Conservation (phyloP, 2,797 vertebrate species). For the Ctenochaetus hawaiiensis region DNA sequence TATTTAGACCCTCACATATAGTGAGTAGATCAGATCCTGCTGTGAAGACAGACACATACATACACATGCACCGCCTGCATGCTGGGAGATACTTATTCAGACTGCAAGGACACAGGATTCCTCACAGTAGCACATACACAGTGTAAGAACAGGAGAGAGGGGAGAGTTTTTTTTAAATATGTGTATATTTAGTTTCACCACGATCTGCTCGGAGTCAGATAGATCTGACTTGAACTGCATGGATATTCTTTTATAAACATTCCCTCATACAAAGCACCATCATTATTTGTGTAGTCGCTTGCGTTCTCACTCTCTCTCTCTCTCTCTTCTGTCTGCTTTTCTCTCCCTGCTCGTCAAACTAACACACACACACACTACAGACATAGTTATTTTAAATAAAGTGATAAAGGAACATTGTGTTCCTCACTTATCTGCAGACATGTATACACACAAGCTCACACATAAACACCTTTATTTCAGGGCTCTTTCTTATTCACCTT, state of each 20-base stretch:
- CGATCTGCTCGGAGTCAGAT: conserved; percentile 24
- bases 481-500: conserved; percentile 8
- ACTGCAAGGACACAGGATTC: conserved; percentile 52
- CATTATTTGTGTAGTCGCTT: conserved; percentile 31
- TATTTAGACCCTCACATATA: conserved; percentile 55
- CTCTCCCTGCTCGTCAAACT: conserved; percentile 11
- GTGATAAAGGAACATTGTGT: conserved; percentile 33
- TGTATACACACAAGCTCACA: conserved; percentile 27
- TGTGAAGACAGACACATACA: conserved; percentile 70
- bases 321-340: conserved; percentile 19
- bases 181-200: conserved; percentile 26
- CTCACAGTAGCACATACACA: conserved; percentile 30
- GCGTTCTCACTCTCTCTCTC: neutral
- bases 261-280: conserved; percentile 1
- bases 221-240: conserved; percentile 15
- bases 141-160: neutral
- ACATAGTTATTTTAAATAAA: conserved; percentile 18
- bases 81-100: conserved; percentile 66
- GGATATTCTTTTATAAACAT: conserved; percentile 46
- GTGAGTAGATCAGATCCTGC: conserved; percentile 62
- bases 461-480: conserved; percentile 20
- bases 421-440: conserved; percentile 29
- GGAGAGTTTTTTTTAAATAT: conserved; percentile 22
- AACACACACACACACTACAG: neutral
- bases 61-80: conserved; percentile 53